Evolutionary conservation across 2,113 vertebrate species (phyloP), one percentile per base, ranked within the genome.

Genomic region (Paraplagusia blochii): DNA sequence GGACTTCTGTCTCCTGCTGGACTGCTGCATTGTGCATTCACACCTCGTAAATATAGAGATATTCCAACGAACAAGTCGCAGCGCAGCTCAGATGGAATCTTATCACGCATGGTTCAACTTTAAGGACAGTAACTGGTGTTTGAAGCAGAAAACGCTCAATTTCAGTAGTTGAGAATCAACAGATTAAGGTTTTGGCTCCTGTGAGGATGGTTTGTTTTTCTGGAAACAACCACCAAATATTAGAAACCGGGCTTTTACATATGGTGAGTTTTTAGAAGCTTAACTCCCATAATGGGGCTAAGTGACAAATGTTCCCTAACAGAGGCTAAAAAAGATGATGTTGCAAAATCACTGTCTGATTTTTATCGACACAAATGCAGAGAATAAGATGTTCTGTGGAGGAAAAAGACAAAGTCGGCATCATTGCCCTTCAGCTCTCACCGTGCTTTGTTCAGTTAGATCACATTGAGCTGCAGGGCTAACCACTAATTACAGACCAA

Each of bases 71-170:
- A 57, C 46, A 40, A 69, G 47, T 46, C 54, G 17, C 50, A 64
- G 40, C n/a, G 33, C 53, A n/a, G n/a, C 45, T 77, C 69, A 77
- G 74, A 78, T 80, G 63, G 73, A 9, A 49, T 12, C 29, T 69
- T 75, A 66, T 53, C n/a, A n/a, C n/a, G n/a, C n/a, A n/a, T n/a
- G n/a, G n/a, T 29, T 29, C 22, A 29, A 29, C 2, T 29, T 2
- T 29, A 29, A 29, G 22, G 22, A 29, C 22, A 4, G 22, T 29
- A 29, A 29, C 22, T 29, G 22, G 22, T 29, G 22, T 29, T 29
- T 2, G 22, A 29, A 29, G n/a, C n/a, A n/a, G n/a, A n/a, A n/a
- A n/a, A n/a, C n/a, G n/a, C n/a, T 29, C 22, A 29, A 6, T 29
- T 29, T 4, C 22, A 29, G 22, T 29, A 29, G 6, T 29, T 29